A percentile compares a stretch with the other conserved stretches of the same genome.
phyloP scores from a whole-genome alignment of 1,140 invertebrate genomes.

The Hyposmocoma kahamanoa region DNA sequence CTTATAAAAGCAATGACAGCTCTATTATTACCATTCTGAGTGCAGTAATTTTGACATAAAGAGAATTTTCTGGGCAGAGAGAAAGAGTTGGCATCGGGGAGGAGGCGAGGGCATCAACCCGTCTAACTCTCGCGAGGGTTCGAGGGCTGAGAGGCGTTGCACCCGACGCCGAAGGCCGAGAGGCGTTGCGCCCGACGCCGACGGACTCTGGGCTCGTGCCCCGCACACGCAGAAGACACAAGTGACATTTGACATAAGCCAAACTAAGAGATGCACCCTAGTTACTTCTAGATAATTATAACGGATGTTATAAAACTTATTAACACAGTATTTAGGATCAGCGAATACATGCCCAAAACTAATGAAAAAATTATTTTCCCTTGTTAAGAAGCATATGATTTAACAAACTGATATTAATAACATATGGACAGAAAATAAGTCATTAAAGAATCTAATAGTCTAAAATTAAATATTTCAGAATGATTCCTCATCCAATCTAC shows the following conservation, averaged over 20 bases:
- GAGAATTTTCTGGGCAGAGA: conserved; percentile 57
- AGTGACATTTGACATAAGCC: conserved; percentile 56
- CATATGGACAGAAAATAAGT: conserved; percentile 46
- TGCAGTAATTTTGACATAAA: conserved; percentile 53
- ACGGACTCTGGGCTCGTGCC: conserved; percentile 7
- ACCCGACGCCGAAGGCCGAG: neutral
- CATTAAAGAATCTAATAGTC: conserved; percentile 45
- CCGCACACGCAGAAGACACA: conserved; percentile 47
- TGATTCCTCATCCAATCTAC: conserved; percentile 58
- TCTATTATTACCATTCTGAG: conserved; percentile 71
- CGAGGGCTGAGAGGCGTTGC: neutral
- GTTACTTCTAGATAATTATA: conserved; percentile 53
- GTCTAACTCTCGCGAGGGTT: too few species aligned
- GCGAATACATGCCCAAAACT: conserved; percentile 70
- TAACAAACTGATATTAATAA: conserved; percentile 50
- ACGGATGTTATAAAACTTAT: conserved; percentile 38
- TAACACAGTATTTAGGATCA: conserved; percentile 60
- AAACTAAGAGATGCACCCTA: conserved; percentile 68
- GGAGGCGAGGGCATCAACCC: neutral
- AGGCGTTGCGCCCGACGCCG: neutral
- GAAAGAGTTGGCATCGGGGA: conserved; percentile 32
- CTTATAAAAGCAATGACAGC: conserved; percentile 72
- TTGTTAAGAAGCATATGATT: conserved; percentile 70
- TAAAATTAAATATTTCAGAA: conserved; percentile 50
- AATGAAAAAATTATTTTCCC: conserved; percentile 64